These are phyloP conservation scores for Gryllus longicercus DNA, from an alignment of 2,888 invertebrate species.

Conservation along the genomic window DNA sequence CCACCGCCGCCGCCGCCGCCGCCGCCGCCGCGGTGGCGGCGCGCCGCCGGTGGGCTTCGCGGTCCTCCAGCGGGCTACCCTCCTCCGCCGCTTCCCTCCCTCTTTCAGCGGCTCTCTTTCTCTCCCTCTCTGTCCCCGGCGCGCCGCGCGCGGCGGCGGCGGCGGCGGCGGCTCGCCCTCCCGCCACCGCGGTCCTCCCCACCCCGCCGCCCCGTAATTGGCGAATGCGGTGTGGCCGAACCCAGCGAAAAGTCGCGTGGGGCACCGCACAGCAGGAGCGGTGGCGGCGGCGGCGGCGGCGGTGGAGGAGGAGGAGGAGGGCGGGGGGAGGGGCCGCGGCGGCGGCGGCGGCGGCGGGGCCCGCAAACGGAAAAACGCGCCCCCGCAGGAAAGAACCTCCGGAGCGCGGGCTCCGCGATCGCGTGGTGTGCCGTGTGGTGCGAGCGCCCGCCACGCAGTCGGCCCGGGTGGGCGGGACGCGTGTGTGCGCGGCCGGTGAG, in stretches of 20 bases:
- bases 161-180: conserved; percentile 25
- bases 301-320: conserved; percentile 12
- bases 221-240: conserved; percentile 38
- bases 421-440: neutral
- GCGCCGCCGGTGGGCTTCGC: conserved; percentile 21
- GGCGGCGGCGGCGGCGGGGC: conserved; percentile 20
- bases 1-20: conserved; percentile 26
- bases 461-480: neutral
- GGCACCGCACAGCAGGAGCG: neutral
- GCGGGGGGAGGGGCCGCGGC: conserved; percentile 22
- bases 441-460: neutral
- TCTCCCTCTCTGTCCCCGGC: neutral
- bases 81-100: conserved; percentile 26
- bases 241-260: conserved; percentile 33
- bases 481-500: neutral
- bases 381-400: conserved; percentile 3
- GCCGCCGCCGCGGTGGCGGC: conserved; percentile 19
- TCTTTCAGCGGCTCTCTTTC: too few relatives aligned
- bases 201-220: conserved; percentile 37
- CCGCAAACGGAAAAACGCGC: conserved; percentile 19
- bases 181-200: conserved; percentile 29
- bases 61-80: conserved; percentile 24
- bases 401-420: conserved; percentile 18
- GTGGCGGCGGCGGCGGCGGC: conserved; percentile 28
- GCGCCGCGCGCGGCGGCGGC: conserved; percentile 19